Conservation (phyloP, 2,113 vertebrate genomes). For the Colinus virginianus region DNA sequence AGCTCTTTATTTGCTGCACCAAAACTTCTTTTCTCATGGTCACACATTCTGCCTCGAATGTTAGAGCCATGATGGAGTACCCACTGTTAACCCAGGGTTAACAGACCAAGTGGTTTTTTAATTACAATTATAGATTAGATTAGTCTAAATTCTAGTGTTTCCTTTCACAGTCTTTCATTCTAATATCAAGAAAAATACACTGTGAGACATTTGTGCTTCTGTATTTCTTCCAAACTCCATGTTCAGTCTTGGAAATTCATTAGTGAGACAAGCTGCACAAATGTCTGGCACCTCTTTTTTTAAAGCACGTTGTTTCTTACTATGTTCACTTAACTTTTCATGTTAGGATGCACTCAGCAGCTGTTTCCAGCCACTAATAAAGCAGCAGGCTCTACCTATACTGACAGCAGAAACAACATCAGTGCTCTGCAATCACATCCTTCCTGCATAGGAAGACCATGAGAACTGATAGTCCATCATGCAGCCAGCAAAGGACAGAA, state of each 20-base stretch:
- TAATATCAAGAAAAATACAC: background rate
- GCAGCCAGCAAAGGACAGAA: background rate
- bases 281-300: background rate
- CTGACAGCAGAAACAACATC: background rate
- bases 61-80: background rate
- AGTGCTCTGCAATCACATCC: background rate
- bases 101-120: background rate
- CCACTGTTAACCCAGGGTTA: background rate
- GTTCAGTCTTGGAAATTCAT: background rate
- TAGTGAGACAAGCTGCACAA: background rate
- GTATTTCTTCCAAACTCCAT: background rate
- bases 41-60: background rate
- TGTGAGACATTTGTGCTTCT: background rate
- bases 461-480: background rate
- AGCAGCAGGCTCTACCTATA: background rate
- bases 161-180: slow-evolving; percentile 27
- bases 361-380: background rate
- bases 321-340: background rate
- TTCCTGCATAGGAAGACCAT: background rate
- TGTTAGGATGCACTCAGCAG: background rate
- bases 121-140: background rate
- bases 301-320: background rate
- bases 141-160: background rate
- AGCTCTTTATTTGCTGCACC: background rate
- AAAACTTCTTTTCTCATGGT: background rate